These are phyloP conservation scores for Aurelia coerulea DNA, from an alignment of 30 jellyfish, hydroid and myxozoan species.

Conservation along the genomic window DNA sequence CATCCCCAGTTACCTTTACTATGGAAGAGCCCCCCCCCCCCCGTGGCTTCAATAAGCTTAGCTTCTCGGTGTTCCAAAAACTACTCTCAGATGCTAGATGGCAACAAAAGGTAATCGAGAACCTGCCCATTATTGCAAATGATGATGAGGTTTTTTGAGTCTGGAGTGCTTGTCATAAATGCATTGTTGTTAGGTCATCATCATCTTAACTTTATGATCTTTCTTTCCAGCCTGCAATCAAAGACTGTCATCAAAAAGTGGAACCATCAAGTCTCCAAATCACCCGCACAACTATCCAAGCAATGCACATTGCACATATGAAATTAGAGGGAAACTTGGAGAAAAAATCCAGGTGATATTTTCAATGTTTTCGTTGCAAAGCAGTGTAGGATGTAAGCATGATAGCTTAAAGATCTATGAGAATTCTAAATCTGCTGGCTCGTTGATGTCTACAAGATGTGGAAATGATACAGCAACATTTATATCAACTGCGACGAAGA, in stretches of 20 bases:
- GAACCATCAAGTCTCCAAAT: slow-evolving; percentile 37
- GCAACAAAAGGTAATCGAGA: too few species aligned
- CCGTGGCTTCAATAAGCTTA: too few species aligned
- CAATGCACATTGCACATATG: slow-evolving; percentile 29
- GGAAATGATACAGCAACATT: slow-evolving; percentile 3
- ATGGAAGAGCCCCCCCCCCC: too few species aligned
- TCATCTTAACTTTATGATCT: too few species aligned
- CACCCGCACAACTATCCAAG: slow-evolving; percentile 37
- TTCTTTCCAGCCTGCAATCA: slow-evolving; percentile 34
- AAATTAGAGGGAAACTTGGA: slow-evolving; percentile 30
- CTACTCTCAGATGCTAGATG: too few species aligned
- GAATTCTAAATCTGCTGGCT: not conserved
- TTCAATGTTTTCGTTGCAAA: not conserved
- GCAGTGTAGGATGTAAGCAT: not conserved
- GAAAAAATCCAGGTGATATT: slow-evolving; percentile 26
- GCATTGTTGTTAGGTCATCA: too few species aligned
- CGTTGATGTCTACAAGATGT: slow-evolving; percentile 11
- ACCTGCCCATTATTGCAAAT: too few species aligned
- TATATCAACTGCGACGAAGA: not conserved
- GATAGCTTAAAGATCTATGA: slow-evolving; percentile 11
- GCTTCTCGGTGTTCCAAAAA: too few species aligned
- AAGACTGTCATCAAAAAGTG: slow-evolving; percentile 3
- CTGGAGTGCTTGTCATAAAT: too few species aligned
- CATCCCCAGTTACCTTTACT: too few species aligned
- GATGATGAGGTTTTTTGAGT: too few species aligned